Base-by-base conservation (phyloP, 2,113 vertebrate genomes). In the Zosterops hypoxanthus region DNA sequence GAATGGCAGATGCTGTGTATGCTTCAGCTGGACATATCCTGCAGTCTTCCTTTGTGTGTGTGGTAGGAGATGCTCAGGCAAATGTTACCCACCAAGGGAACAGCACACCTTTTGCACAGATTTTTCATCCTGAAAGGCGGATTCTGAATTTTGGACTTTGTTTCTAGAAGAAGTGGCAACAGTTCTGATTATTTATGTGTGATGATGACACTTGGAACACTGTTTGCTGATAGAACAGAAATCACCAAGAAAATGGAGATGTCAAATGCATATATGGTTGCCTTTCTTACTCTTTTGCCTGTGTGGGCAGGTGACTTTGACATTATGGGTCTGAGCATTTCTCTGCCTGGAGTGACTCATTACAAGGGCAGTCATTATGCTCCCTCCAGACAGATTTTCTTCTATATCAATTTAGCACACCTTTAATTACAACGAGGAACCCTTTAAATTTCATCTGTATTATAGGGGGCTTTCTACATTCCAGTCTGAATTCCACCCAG, bases 341-440 rank as follows among this genome's bases (percentile, higher is more conserved):
- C 47, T 47, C 50, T 88, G 52, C 79, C 85, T 73, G 68, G 59
- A 66, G 29, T 92, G 82, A 66, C 46, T 80, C 64, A 8, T 82
- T 87, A 34, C 73, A 82, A 87, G 81, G 65, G 29, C 22, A 1
- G 73, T 95, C 78, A 61, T 92, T 69, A 46, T 65, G 44, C 64
- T 97, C 87, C 63, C 91, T 90, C 84, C 75, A 94, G 94, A 82
- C 53, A 94, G 70, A 89, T 95, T 89, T 95, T 66, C 91, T 72
- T 80, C 73, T 55, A 0, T 59, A 77, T 88, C 71, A 82, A 34
- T 96, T 91, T 90, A 82, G 39, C 66, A 42, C 69, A 91, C 60
- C 77, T 94, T 78, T 94, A 95, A 89, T 92, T 94, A 92, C 63
- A 94, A 14, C 36, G 33, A 85, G 69, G 77, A 92, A 86, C 33